Conservation (phyloP, 2,113 vertebrate species). For the Coracopsis vasa region DNA sequence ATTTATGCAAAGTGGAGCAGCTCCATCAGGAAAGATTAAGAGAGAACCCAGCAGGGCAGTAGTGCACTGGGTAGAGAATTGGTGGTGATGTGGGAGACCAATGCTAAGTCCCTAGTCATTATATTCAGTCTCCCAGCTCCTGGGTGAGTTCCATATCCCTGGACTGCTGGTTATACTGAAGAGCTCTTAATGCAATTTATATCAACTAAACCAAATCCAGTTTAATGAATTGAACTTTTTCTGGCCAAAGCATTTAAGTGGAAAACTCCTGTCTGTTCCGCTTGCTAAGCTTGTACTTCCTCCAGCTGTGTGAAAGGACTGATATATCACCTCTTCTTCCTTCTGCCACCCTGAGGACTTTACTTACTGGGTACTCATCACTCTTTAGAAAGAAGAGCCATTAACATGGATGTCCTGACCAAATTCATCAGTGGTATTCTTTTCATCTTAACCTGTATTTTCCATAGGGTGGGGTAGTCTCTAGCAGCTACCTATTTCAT, state of each 20-base stretch:
- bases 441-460: background rate
- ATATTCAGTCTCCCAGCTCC: background rate
- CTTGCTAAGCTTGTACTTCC: background rate
- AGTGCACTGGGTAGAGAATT: background rate
- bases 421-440: accelerated
- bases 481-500: background rate
- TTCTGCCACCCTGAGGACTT: background rate
- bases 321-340: background rate
- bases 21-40: background rate
- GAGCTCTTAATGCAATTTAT: background rate
- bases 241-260: background rate
- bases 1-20: background rate
- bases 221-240: background rate
- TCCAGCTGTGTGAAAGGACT: background rate
- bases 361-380: background rate
- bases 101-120: background rate
- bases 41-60: background rate
- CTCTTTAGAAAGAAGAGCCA: background rate
- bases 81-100: background rate
- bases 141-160: background rate
- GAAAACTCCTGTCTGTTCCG: background rate
- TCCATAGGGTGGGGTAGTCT: background rate
- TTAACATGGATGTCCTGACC: background rate
- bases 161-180: background rate
- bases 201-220: background rate